Conservation (phyloP, 2,113 vertebrate genomes). For the Psittacara wagleri region DNA sequence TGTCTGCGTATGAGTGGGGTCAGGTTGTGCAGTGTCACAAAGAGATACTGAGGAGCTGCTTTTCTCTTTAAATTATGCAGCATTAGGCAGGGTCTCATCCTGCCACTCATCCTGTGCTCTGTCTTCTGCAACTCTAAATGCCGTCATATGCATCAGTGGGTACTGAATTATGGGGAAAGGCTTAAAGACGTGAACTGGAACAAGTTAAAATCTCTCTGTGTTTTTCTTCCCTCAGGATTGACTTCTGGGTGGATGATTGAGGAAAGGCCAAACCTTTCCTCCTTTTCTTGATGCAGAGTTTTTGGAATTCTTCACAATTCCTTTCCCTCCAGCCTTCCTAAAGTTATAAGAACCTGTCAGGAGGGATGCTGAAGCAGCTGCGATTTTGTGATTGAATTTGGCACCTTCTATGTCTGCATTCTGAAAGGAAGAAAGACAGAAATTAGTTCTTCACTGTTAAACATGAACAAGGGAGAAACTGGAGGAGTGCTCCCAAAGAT, state of each 20-base stretch:
- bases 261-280: neutral
- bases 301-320: neutral
- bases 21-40: neutral
- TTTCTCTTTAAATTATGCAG: neutral
- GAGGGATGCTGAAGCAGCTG: neutral
- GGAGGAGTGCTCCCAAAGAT: neutral
- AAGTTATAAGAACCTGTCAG: neutral
- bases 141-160: accelerated
- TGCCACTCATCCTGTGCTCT: neutral
- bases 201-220: neutral
- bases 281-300: neutral
- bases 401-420: neutral
- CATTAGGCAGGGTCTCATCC: neutral
- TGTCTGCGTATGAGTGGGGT: neutral
- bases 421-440: constrained; percentile 2
- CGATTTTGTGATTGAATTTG: neutral
- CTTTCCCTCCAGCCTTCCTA: neutral
- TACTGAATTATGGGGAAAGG: neutral
- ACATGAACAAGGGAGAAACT: neutral
- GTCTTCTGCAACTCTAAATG: neutral
- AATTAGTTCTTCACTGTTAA: constrained; percentile 38
- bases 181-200: neutral
- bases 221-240: neutral
- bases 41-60: neutral
- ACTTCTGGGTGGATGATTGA: neutral